Evolutionary conservation across 1,140 invertebrate genomes (phyloP), one percentile per base, ranked within the genome.

Genomic region (Temnothorax curvispinosus): DNA sequence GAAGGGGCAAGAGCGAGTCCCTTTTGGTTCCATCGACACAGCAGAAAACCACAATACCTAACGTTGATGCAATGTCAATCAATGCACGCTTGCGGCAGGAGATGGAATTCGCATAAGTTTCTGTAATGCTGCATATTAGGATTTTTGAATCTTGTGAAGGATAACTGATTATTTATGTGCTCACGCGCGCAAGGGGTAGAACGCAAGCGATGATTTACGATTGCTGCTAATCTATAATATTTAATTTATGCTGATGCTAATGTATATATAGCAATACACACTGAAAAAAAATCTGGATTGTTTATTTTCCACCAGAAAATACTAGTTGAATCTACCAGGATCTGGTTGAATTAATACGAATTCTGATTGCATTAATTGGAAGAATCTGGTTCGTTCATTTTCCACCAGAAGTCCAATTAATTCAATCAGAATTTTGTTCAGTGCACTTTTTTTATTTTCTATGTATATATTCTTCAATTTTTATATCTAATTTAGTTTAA

Each of bases 41-140:
- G 35, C 1, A 86, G 88, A 15, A 15, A 89, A 44, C 81, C 35
- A 9, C 7, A 0, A 9, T 89, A 86, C 35, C 75, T 44, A 38
- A n/a, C 1, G n/a, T 56, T 44, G 82, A 15, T 54, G 7, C 5
- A 35, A 18, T 13, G 27, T 4, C 7, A 13, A 50, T 4, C 7
- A 13, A 50, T 50, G n/a, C 47, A 13, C 0, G 15, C 11, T 35
- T 44, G 18, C 27, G 5, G 5, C 13, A 13, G 6, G 6, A 50
- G 80, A 74, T 84, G 41, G 18, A 62, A 35, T 11, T 60, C n/a
- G 2, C 6, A 58, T 11, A 7, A 11, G 11, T 54, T 54, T 54
- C 18, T 54, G 2, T 11, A 11, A 47, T 3, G 47, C 3, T 47
- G 47, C 3, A 47, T 47, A 47, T 41, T 27, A 1, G 27, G 27